A percentile compares a stretch with the other conserved stretches of the same genome.
Evolutionary conservation across 2,113 vertebrate genomes (phyloP).

Genomic region (Chionis minor): DNA sequence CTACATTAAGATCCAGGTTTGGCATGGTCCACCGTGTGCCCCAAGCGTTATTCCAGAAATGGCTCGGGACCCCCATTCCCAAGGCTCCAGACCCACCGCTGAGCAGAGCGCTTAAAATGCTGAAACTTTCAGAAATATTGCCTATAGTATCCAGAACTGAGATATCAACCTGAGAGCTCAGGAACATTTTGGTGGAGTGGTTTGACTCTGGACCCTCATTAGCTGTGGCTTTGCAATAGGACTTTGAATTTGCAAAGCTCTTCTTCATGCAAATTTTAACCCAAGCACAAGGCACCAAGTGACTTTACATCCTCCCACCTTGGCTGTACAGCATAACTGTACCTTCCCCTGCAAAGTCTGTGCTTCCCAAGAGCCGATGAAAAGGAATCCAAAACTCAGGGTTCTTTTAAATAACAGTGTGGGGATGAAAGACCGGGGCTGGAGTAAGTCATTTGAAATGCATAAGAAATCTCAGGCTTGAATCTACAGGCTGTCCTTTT

Average conservation of each 20-base stretch:
- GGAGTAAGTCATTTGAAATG: constrained; percentile 51
- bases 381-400: constrained; percentile 31
- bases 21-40: too few species aligned
- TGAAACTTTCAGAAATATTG: not conserved
- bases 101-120: not conserved
- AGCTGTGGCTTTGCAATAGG: not conserved
- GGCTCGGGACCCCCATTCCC: not conserved
- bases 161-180: not conserved
- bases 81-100: fast-evolving
- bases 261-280: not conserved
- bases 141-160: not conserved
- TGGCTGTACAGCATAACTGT: not conserved
- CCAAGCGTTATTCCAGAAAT: not conserved
- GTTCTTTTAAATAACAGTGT: not conserved
- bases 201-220: not conserved
- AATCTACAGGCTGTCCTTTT: constrained; percentile 32
- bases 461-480: constrained; percentile 33
- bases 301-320: not conserved
- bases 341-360: not conserved
- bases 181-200: not conserved
- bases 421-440: constrained; percentile 40
- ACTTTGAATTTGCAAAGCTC: not conserved
- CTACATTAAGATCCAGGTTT: not conserved
- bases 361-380: not conserved
- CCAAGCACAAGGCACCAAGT: not conserved